Conservation (phyloP, 2,113 vertebrate species). For the Suricata suricatta region DNA sequence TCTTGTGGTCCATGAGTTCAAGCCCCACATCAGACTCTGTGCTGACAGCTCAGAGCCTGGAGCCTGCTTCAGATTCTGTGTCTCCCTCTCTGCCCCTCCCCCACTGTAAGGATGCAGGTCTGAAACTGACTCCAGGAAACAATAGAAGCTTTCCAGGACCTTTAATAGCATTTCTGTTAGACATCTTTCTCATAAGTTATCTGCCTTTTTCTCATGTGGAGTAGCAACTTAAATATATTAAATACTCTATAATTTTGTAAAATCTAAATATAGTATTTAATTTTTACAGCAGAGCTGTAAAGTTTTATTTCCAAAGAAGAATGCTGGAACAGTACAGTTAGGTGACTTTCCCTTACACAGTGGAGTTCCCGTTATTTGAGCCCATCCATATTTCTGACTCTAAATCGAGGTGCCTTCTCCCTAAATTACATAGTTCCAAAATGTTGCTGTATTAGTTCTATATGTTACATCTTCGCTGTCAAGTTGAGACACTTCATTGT, state of each 20-base stretch:
- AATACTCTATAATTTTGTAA: neutral
- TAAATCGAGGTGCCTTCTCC: neutral
- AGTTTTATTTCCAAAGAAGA: slow-evolving; percentile 10
- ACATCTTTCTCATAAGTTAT: neutral
- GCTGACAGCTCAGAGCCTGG: no score
- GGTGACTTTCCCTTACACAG: neutral
- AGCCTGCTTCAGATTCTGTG: no score
- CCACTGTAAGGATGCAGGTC: no score
- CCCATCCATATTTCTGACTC: neutral
- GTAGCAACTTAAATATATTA: neutral
- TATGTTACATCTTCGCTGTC: neutral
- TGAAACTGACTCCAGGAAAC: no score
- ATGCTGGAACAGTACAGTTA: neutral
- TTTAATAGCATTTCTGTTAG: neutral
- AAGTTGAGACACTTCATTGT: neutral
- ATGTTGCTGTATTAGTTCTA: neutral
- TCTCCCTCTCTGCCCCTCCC: no score
- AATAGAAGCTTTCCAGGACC: neutral
- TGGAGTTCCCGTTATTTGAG: neutral
- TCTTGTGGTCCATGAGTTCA: no score
- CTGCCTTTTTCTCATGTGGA: neutral
- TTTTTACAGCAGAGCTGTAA: slow-evolving; percentile 21
- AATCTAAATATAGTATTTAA: neutral
- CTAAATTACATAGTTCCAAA: neutral
- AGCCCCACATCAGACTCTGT: no score